phyloP scores from a whole-genome alignment of 2,113 vertebrate genomes.

The Dendropsophus ebraccatus region DNA sequence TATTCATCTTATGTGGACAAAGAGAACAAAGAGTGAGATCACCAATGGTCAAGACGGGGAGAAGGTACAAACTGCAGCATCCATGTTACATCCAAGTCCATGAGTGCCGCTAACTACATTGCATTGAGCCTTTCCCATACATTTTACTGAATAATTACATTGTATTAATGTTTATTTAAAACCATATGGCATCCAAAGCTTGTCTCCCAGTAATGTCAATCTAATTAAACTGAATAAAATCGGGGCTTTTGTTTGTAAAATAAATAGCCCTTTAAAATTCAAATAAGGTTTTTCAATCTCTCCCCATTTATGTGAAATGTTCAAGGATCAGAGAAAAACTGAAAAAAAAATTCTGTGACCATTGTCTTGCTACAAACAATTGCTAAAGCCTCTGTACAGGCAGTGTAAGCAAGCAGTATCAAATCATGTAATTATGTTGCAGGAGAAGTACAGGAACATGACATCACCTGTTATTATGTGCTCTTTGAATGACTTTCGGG shows the following conservation, averaged over 20 bases:
- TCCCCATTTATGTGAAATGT: not conserved
- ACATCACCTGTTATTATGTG: constrained; percentile 54
- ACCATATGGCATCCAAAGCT: too few species aligned
- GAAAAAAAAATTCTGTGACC: constrained; percentile 11
- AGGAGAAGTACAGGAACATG: constrained; percentile 41
- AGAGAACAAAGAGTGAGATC: too few species aligned
- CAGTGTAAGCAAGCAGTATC: constrained; percentile 8
- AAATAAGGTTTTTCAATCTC: not conserved
- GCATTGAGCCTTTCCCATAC: too few species aligned
- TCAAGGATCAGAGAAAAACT: not conserved
- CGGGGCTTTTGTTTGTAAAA: not conserved
- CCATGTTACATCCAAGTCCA: too few species aligned
- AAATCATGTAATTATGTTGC: constrained; percentile 42
- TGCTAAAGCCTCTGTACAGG: not conserved
- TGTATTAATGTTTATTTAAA: too few species aligned
- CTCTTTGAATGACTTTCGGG: constrained; percentile 38
- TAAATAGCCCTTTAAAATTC: not conserved
- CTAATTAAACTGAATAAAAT: not conserved
- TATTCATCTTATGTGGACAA: too few species aligned
- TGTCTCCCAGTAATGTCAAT: too few species aligned
- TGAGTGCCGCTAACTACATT: not conserved
- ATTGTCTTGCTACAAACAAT: constrained; percentile 33
- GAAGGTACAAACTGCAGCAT: too few species aligned
- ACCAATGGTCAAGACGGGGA: too few species aligned
- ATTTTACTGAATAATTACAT: too few species aligned